Evolutionary conservation across 2,113 vertebrate species (phyloP).

Genomic region (Datnioides undecimradiatus): DNA sequence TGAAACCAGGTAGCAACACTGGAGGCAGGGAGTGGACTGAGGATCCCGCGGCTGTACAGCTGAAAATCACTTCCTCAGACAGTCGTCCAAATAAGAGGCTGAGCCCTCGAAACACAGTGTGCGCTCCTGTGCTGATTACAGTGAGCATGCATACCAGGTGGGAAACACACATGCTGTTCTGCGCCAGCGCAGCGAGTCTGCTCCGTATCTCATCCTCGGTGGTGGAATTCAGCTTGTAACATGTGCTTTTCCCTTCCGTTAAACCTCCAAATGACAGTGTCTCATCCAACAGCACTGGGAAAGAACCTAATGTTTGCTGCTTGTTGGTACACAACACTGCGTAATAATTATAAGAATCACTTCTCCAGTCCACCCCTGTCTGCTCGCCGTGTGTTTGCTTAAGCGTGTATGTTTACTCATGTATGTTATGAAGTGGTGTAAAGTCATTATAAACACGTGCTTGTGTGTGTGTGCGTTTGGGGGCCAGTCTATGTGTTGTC

Average conservation of each 20-base stretch:
- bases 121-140: slow-evolving; percentile 67
- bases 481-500: not conserved
- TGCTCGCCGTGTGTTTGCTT: not conserved
- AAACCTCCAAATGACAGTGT: slow-evolving; percentile 65
- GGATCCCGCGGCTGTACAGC: slow-evolving; percentile 34
- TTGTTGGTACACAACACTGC: slow-evolving; percentile 8
- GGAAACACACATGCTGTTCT: slow-evolving; percentile 50
- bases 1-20: slow-evolving; percentile 22
- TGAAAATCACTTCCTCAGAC: slow-evolving; percentile 68
- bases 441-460: not conserved
- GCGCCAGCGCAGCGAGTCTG: not conserved
- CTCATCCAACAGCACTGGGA: not conserved
- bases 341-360: slow-evolving; percentile 46
- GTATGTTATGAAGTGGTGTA: not conserved
- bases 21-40: slow-evolving; percentile 11
- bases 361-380: slow-evolving; percentile 21
- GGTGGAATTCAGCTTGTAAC: slow-evolving; percentile 48
- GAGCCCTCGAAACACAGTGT: slow-evolving; percentile 44
- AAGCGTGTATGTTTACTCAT: not conserved
- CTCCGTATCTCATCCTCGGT: slow-evolving; percentile 16
- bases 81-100: slow-evolving; percentile 69
- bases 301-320: not conserved
- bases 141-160: slow-evolving; percentile 72
- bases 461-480: not conserved
- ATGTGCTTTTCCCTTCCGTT: slow-evolving; percentile 39